Evolutionary conservation across 2,888 invertebrate species (phyloP).

Genomic region (Busseola fusca): DNA sequence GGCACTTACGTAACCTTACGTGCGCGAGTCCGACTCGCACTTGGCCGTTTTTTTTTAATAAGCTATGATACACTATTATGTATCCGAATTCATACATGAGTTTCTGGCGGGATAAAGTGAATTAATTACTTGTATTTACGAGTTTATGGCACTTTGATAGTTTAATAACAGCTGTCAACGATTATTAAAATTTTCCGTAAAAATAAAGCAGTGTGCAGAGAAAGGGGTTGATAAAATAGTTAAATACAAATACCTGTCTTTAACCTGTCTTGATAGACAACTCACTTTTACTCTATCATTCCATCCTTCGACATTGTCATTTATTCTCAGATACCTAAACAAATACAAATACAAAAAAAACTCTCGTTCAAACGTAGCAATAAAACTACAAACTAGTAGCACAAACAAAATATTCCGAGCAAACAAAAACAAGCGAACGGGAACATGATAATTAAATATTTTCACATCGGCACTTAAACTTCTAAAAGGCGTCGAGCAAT

Average conservation of each 20-base stretch:
- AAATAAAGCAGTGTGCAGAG: neutral
- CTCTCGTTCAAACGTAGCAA: neutral
- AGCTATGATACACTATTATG: neutral
- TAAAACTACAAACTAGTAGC: constrained; percentile 20
- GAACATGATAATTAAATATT: constrained; percentile 59
- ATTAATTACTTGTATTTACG: neutral
- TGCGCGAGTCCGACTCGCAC: too few species aligned
- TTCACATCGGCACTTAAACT: constrained; percentile 55
- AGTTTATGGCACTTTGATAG: neutral
- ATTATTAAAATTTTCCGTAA: neutral
- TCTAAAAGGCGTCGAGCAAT: constrained; percentile 62
- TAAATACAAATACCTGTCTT: too few species aligned
- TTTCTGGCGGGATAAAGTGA: neutral
- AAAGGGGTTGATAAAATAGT: too few species aligned
- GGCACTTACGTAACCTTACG: too few species aligned
- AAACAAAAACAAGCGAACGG: constrained; percentile 35
- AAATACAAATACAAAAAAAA: constrained; percentile 1
- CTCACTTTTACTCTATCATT: neutral
- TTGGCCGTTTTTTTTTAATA: neutral
- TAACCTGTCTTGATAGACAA: neutral
- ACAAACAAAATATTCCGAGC: constrained; percentile 27
- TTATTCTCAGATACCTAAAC: neutral
- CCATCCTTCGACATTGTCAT: neutral
- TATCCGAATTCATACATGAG: neutral
- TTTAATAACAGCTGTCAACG: neutral